Conservation (phyloP, 2,113 vertebrate genomes). For the Bombycilla garrulus region DNA sequence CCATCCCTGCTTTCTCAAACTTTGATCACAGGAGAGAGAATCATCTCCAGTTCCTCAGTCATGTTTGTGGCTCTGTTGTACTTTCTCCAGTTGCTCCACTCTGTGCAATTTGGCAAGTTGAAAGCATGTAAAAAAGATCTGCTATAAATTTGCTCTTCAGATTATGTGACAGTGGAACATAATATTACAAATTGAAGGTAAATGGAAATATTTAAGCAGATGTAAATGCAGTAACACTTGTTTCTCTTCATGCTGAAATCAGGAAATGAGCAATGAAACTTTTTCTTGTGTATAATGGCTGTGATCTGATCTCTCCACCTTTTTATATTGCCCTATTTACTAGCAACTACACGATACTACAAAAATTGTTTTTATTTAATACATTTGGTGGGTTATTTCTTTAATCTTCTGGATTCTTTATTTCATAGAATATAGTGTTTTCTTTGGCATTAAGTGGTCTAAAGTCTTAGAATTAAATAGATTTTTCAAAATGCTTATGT, state of each 20-base stretch:
- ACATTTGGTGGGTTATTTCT: background rate
- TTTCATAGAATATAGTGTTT: background rate
- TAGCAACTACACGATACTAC: background rate
- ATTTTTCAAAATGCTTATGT: background rate
- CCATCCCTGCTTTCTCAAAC: background rate
- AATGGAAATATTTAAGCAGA: background rate
- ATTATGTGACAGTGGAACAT: background rate
- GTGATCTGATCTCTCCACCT: background rate
- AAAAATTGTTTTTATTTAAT: background rate
- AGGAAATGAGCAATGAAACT: background rate
- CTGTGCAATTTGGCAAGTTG: background rate
- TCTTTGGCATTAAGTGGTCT: background rate
- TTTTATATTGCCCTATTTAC: background rate
- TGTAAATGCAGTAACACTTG: background rate
- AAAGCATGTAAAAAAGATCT: background rate
- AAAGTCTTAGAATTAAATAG: background rate
- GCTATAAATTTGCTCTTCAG: background rate
- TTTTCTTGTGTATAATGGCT: background rate
- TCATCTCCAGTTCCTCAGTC: background rate
- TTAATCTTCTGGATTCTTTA: background rate
- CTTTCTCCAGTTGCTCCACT: background rate
- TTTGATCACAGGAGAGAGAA: background rate
- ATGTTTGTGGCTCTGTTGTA: background rate
- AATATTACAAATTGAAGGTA: background rate
- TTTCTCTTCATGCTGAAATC: background rate